phyloP scores from a whole-genome alignment of 2,797 vertebrate genomes.

The Esox masquinongy region DNA sequence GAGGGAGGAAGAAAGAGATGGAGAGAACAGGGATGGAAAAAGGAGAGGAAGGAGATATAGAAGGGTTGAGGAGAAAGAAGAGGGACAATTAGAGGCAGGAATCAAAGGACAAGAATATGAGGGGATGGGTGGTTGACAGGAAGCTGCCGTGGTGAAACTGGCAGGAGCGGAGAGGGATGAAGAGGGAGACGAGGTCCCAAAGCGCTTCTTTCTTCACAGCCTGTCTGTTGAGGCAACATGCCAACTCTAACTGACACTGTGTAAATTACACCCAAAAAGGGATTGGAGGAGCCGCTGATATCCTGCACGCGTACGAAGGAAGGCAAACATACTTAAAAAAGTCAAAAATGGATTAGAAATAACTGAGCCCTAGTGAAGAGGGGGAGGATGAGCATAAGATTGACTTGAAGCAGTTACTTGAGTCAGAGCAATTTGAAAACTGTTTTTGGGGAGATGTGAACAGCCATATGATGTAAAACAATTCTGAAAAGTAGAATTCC shows the following conservation, averaged over 20 bases:
- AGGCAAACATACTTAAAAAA: constrained; percentile 13
- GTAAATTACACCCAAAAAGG: constrained; percentile 39
- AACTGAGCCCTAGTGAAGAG: constrained; percentile 15
- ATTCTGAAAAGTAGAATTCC: constrained; percentile 15
- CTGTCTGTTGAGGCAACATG: constrained; percentile 37
- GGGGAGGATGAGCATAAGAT: not conserved
- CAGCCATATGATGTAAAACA: not conserved
- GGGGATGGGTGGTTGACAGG: constrained; percentile 11
- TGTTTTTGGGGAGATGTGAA: not conserved
- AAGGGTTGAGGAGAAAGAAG: constrained; percentile 7
- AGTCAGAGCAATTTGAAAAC: not conserved
- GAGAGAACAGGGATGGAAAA: too few species aligned
- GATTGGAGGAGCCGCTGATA: constrained; percentile 16
- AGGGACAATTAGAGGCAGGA: constrained; percentile 12
- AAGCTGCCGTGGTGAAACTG: constrained; percentile 13
- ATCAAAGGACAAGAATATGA: not conserved
- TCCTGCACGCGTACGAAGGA: not conserved
- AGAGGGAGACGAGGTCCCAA: not conserved
- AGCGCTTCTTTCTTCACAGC: constrained; percentile 20
- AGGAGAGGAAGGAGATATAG: not conserved
- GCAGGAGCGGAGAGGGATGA: constrained; percentile 18
- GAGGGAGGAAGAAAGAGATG: not conserved
- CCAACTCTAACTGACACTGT: constrained; percentile 44
- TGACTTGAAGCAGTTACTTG: not conserved
- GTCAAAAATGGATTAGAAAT: constrained; percentile 38